These are phyloP conservation scores for Shargacucullia verbasci DNA, from an alignment of 2,888 invertebrate species.

Conservation along the genomic window DNA sequence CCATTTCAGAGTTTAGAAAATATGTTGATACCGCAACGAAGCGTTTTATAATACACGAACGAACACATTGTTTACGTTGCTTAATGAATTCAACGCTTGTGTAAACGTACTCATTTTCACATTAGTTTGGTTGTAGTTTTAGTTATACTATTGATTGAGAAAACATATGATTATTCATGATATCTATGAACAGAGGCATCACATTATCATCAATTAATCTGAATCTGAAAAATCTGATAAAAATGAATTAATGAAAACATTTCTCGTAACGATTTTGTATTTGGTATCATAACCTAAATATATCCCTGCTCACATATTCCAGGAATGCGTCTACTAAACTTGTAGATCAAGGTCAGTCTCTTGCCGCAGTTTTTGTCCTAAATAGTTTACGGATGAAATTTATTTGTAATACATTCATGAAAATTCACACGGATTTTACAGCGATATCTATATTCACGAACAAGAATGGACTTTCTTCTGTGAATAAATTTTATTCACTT, in stretches of 20 bases:
- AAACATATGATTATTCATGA: neutral
- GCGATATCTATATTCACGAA: conserved; percentile 20
- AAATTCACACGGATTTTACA: conserved; percentile 43
- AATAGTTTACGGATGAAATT: conserved; percentile 50
- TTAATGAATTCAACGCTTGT: conserved; percentile 42
- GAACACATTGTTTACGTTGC: conserved; percentile 47
- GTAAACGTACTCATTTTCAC: conserved; percentile 33
- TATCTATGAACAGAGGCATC: neutral
- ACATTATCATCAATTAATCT: too few relatives aligned
- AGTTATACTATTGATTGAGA: too few relatives aligned
- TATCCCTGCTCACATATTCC: conserved; percentile 32
- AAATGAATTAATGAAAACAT: conserved; percentile 17
- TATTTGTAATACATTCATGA: conserved; percentile 45
- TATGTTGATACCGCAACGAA: conserved; percentile 35
- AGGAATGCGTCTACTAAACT: conserved; percentile 45
- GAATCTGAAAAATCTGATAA: too few relatives aligned
- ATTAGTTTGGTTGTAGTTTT: conserved; percentile 19
- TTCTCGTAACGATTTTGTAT: conserved; percentile 11
- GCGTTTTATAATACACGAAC: conserved; percentile 28
- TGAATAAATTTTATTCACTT: too few relatives aligned
- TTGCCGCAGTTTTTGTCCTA: conserved; percentile 46
- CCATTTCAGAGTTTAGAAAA: conserved; percentile 29
- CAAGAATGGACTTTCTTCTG: conserved; percentile 25
- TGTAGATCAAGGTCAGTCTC: conserved; percentile 57
- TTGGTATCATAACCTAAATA: conserved; percentile 39